Evolutionary conservation across 2,888 invertebrate species (phyloP), one percentile per base, ranked within the genome.

Genomic region (Lasioglossum vierecki): DNA sequence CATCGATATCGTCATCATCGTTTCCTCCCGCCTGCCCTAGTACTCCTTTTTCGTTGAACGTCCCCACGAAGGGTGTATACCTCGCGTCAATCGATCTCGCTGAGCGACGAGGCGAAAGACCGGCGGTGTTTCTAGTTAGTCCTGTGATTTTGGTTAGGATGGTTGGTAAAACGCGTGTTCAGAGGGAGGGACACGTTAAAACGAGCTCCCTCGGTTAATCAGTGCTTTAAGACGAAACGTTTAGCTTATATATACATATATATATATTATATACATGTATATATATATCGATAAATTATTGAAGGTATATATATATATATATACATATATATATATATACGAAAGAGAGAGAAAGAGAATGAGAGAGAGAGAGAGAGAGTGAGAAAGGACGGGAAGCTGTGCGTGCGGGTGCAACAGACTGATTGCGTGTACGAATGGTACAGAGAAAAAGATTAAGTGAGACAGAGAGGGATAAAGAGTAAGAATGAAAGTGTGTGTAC

Each of bases 121-220:
- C 88, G 91, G 91, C 92, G 93, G 92, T 94, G 93, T 94, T 93
- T 94, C 92, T 94, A 94, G 94, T 95, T 95, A 95, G 95, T 95
- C 95, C 95, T 95, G 95, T 95, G 94, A 94, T 92, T 94, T 94
- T 93, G 93, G 92, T 94, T 94, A 94, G 94, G 94, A 94, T 91
- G 93, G 92, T 91, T 92, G 91, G 92, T 92, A 89, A 68, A 90
- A 91, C 87, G 91, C 93, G 95, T 94, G 95, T 93, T 92, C 92
- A 89, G 93, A 92, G 93, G 93, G 93, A 93, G 94, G 92, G 90
- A 92, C 94, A 95, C 95, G 94, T 93, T 94, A 94, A 95, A 93
- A 94, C 91, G 92, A 93, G 91, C 95, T 95, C 95, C 95, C 95
- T 94, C 94, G 93, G 93, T 94, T 94, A 95, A 95, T 94, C 95